Conservation (phyloP, 1,140 invertebrate species). For the Argopecten irradians region DNA sequence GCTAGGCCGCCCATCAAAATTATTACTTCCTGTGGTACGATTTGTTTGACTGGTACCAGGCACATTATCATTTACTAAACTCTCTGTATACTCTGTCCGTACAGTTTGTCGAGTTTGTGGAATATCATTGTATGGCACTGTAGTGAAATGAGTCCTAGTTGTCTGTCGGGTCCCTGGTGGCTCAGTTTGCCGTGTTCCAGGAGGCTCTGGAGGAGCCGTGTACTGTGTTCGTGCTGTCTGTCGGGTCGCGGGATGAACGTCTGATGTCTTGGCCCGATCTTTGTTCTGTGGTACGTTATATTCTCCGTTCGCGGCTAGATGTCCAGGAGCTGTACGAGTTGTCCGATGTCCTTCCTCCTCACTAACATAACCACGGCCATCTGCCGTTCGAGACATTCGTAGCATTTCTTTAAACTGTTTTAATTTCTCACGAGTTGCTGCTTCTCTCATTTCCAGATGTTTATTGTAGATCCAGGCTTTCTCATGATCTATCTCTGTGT, state of each 20-base stretch:
- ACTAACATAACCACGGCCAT: slow-evolving; percentile 44
- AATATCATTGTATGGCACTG: background rate
- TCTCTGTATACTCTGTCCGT: background rate
- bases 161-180: background rate
- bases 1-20: background rate
- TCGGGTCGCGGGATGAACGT: background rate
- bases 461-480: slow-evolving; percentile 59
- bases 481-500: slow-evolving; percentile 63
- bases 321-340: slow-evolving; percentile 33
- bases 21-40: background rate
- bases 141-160: background rate
- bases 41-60: background rate
- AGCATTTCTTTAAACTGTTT: slow-evolving; percentile 68
- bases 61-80: background rate
- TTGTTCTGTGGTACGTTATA: background rate
- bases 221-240: background rate
- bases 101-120: background rate
- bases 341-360: slow-evolving; percentile 31
- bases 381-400: slow-evolving; percentile 53
- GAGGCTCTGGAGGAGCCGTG: background rate
- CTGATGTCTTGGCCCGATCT: too few species aligned
- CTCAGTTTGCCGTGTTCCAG: background rate
- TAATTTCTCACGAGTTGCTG: slow-evolving; percentile 69
- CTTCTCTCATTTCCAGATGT: slow-evolving; percentile 67
- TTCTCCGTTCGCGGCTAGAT: slow-evolving; percentile 28